Evolutionary conservation across 2,888 invertebrate species (phyloP), one percentile per base, ranked within the genome.

Genomic region (Ichneumoninae sp.): DNA sequence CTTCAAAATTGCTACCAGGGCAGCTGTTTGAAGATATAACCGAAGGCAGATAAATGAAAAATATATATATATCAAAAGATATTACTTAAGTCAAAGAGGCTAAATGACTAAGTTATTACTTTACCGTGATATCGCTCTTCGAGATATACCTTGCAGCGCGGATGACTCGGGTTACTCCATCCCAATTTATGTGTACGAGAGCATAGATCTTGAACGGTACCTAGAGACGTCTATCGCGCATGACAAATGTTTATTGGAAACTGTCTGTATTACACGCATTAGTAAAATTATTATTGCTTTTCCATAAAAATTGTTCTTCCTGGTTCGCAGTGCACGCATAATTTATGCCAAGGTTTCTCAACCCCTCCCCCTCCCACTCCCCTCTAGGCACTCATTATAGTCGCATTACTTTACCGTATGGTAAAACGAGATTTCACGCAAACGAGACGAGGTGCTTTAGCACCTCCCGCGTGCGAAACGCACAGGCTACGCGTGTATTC

Each of bases 401-500:
- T 75, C 65, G 65, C 30, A 62, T 62, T 75, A 65, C 62, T 75
- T 75, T 75, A 65, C 62, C 33, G 26, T 47, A 19, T 33, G 50
- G 30, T 65, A 50, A 50, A 80, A 50, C 50, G 54, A 69, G 60
- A 65, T 50, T 44, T 69, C 60, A 57, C 60, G 74, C 50, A 62
- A 76, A 83, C 54, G 80, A 76, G 80, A 60, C 65, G 54, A 52
- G 66, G 26, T 30, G 68, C 40, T 71, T 47, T 62, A 33, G 66
- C 44, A 40, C 47, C 70, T 79, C 70, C 47, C 33, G 16, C 52
- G 36, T 66, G 44, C 65, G 33, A 22, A 79, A 66, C 75, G 70
- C n/a, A 33, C 62, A 71, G 66, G 71, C 75, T 83, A 76, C 66
- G 66, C 60, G 70, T 52, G 36, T 74, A 75, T 52, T 54, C 47